Conservation (phyloP, 2,797 vertebrate genomes). For the Anabacerthia variegaticeps region DNA sequence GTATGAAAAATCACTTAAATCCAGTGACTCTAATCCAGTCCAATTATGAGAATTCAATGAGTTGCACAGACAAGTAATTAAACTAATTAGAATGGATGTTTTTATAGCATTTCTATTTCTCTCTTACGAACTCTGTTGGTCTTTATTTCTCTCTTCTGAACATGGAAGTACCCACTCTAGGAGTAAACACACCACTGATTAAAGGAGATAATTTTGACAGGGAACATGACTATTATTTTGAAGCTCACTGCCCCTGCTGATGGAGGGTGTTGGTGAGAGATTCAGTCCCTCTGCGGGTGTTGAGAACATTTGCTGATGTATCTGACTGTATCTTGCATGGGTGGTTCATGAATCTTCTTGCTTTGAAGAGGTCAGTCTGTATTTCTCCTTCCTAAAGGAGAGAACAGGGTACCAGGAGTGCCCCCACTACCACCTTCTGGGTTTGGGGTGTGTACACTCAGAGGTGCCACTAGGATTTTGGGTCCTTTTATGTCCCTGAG, state of each 20-base stretch:
- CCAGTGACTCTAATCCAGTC: constrained; percentile 11
- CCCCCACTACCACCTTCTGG: neutral
- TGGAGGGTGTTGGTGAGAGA: neutral
- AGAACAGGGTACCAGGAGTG: rapidly evolving
- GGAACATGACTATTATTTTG: neutral
- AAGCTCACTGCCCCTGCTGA: neutral
- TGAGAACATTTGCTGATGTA: neutral
- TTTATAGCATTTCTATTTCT: constrained; percentile 22
- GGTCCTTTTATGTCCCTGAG: neutral
- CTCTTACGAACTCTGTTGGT: neutral
- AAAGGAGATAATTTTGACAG: constrained; percentile 3
- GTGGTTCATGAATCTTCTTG: neutral
- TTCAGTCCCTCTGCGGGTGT: neutral
- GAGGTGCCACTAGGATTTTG: neutral
- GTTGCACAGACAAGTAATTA: constrained; percentile 41
- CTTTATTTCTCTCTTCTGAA: constrained; percentile 26
- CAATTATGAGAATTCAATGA: neutral
- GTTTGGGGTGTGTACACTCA: neutral
- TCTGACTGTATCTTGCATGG: neutral
- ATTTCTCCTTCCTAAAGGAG: neutral
- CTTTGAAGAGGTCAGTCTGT: neutral
- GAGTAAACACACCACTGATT: neutral
- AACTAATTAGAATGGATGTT: constrained; percentile 37
- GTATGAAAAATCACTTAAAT: constrained; percentile 3
- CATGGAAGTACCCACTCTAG: neutral